Percentiles rank a stretch among this genome's conserved stretches.
These are phyloP conservation scores for Meles meles DNA, from an alignment of 2,113 vertebrate species.

Conservation along the genomic window DNA sequence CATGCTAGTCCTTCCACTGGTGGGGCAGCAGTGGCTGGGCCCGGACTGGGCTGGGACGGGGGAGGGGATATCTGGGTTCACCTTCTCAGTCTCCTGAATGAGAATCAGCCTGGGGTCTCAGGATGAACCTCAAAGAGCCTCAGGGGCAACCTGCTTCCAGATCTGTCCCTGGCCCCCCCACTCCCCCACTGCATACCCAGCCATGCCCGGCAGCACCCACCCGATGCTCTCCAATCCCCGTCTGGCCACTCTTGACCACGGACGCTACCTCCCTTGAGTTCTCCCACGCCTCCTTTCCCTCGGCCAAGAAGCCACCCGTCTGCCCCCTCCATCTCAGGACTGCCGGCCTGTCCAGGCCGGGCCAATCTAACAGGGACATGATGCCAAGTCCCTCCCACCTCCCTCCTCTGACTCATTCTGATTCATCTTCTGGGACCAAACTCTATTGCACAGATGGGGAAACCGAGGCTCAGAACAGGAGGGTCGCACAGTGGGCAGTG, in stretches of 20 bases:
- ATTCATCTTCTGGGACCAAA: slow-evolving; percentile 5
- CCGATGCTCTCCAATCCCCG: neutral
- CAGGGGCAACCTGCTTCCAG: neutral
- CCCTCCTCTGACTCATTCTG: slow-evolving; percentile 34
- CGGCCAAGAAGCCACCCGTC: neutral
- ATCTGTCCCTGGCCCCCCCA: neutral
- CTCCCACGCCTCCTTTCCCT: neutral
- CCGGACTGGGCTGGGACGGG: neutral
- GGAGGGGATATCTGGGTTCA: neutral
- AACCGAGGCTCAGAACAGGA: neutral
- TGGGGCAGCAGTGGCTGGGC: neutral
- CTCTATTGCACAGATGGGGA: neutral
- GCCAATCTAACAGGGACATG: neutral
- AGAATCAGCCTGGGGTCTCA: neutral
- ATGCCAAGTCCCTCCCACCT: neutral
- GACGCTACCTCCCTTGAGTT: neutral
- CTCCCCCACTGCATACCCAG: no score
- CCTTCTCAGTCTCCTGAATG: neutral
- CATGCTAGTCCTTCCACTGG: neutral
- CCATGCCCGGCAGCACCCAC: neutral
- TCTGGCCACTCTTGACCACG: neutral
- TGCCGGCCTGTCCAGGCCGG: neutral
- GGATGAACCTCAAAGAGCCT: neutral
- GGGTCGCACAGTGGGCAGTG: neutral
- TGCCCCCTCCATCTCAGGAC: neutral